These are phyloP conservation scores for Amniataba percoides DNA, from an alignment of 2,797 vertebrate genomes.

Conservation along the genomic window DNA sequence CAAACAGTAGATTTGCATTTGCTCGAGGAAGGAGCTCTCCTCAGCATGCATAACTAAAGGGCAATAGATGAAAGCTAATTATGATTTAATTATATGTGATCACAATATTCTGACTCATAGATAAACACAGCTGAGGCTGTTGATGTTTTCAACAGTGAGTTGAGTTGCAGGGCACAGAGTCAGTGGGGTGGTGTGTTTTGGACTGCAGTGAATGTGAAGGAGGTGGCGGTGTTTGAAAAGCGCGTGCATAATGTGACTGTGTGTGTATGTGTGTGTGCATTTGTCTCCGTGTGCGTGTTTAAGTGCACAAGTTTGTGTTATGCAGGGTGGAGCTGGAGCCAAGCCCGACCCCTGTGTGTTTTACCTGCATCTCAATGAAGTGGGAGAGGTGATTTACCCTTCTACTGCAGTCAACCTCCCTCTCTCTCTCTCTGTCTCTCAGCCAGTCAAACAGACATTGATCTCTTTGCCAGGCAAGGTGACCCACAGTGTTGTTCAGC, in stretches of 20 bases:
- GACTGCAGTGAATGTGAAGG: slow-evolving; percentile 28
- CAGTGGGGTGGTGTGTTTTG: slow-evolving; percentile 60
- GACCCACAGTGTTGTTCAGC: slow-evolving; percentile 80
- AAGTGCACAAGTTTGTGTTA: slow-evolving; percentile 53
- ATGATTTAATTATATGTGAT: slow-evolving; percentile 69
- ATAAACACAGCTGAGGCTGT: slow-evolving; percentile 61
- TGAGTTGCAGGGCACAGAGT: slow-evolving; percentile 67
- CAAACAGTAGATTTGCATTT: slow-evolving; percentile 54
- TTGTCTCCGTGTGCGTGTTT: slow-evolving; percentile 12
- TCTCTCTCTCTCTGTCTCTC: slow-evolving; percentile 58
- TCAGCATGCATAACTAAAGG: slow-evolving; percentile 68
- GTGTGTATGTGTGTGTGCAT: slow-evolving; percentile 8
- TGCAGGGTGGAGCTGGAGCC: slow-evolving; percentile 71
- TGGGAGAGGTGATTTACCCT: slow-evolving; percentile 81
- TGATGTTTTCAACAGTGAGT: slow-evolving; percentile 62
- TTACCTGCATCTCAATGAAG: slow-evolving; percentile 86
- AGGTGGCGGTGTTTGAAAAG: slow-evolving; percentile 10
- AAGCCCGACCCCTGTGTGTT: slow-evolving; percentile 77
- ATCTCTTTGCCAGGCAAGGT: slow-evolving; percentile 87
- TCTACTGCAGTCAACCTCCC: slow-evolving; percentile 62
- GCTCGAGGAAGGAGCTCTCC: slow-evolving; percentile 30
- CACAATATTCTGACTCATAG: slow-evolving; percentile 57
- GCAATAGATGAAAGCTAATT: slow-evolving; percentile 76
- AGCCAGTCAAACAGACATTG: slow-evolving; percentile 86
- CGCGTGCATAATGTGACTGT: slow-evolving; percentile 27